Base-by-base conservation (phyloP, 2,888 invertebrate species). In the Drosophila longiperda region DNA sequence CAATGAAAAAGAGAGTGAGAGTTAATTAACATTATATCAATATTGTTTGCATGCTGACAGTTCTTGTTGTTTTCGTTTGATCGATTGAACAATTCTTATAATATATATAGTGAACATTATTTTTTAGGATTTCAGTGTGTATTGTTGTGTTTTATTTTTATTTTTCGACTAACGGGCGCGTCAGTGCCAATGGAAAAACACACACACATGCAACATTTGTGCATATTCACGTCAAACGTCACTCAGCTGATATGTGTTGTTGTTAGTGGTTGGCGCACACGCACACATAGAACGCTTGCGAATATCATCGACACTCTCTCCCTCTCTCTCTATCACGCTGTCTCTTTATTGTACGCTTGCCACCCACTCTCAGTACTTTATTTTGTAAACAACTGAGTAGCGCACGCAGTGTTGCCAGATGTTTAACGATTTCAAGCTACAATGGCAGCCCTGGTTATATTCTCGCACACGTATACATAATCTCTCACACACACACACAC, bases 321-420 rank as follows among this genome's bases (percentile, higher is more conserved):
- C 23, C 7, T 20, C 45, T 42, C n/a, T 40, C 42, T 20, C 40
- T 52, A 34, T 49, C 42, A 54, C 38, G 40, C 66, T 26, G 38
- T 67, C 60, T 60, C 60, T 50, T 59, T 36, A 49, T 54, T 50
- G 26, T 26, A 32, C 54, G 49, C 34, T 36, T 52, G 40, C 72
- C 63, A 67, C 75, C 66, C 77, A 68, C 78, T 69, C 78, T 78
- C 66, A 54, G 61, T 52, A 29, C 57, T 75, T 72, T 82, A 78
- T 75, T 79, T 84, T 85, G 83, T 86, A 87, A 87, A 87, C 87
- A 85, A 84, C 67, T 75, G 69, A 75, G 80, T 59, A 72, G 64
- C 33, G 34, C 20, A 52, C 49, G 45, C 69, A 73, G 87, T 50
- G 87, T 36, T 87, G 87, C 85, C 85, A 83, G 81, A 74, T 62